Conservation (phyloP, 2,888 invertebrate genomes). For the Orthosia cruda region DNA sequence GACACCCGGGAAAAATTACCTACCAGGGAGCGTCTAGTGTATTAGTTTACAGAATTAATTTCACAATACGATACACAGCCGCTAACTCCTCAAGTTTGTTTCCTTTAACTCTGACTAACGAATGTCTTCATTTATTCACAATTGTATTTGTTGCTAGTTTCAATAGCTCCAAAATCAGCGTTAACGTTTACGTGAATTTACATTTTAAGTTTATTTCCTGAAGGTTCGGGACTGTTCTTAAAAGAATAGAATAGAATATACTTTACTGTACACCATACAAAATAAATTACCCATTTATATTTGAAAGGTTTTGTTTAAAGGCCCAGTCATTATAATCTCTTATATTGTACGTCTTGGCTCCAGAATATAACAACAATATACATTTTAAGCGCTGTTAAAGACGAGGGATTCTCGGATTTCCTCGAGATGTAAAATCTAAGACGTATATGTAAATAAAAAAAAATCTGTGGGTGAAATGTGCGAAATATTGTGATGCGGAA, state of each 20-base stretch:
- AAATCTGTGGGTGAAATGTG: slow-evolving; percentile 59
- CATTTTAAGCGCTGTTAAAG: slow-evolving; percentile 45
- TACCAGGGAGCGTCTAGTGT: slow-evolving; percentile 32
- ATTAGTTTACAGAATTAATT: slow-evolving; percentile 59
- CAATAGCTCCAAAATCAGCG: slow-evolving; percentile 5
- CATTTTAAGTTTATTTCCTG: slow-evolving; percentile 12
- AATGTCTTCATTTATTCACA: slow-evolving; percentile 50
- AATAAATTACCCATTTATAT: too few species aligned
- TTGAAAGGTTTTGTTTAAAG: slow-evolving; percentile 1
- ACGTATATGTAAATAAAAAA: slow-evolving; percentile 64
- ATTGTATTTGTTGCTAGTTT: slow-evolving; percentile 38
- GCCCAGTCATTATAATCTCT: too few species aligned
- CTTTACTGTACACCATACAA: too few species aligned
- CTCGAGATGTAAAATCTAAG: slow-evolving; percentile 60
- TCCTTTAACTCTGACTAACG: slow-evolving; percentile 22
- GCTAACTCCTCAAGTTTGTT: slow-evolving; percentile 26
- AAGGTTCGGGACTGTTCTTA: too few species aligned
- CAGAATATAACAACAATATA: slow-evolving; percentile 30
- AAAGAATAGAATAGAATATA: too few species aligned
- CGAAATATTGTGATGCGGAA: slow-evolving; percentile 65
- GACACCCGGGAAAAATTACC: slow-evolving; percentile 52
- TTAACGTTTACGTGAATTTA: slow-evolving; percentile 8
- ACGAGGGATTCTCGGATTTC: slow-evolving; percentile 49
- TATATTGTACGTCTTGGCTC: neutral
- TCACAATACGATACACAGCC: slow-evolving; percentile 45